Conservation (phyloP, 2,797 vertebrate genomes). For the Emys orbicularis region DNA sequence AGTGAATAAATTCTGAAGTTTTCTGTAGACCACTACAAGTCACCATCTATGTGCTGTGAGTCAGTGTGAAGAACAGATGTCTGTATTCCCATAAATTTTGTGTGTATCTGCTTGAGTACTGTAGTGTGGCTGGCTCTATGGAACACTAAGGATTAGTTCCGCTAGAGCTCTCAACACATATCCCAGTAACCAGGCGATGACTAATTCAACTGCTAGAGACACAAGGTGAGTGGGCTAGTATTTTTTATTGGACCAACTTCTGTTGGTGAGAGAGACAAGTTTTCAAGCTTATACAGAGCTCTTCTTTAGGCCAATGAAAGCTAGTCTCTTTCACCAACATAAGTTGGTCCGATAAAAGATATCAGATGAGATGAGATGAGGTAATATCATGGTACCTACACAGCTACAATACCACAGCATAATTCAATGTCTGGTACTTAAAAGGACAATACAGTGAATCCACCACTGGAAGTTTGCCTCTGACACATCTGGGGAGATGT, state of each 20-base stretch:
- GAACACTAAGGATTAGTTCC: not conserved
- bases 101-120: not conserved
- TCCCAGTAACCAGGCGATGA: not conserved
- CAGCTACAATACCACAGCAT: not conserved
- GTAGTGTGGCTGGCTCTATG: not conserved
- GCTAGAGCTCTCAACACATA: not conserved
- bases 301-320: not conserved
- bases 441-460: not conserved
- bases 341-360: not conserved
- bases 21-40: not conserved
- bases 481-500: not conserved
- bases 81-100: not conserved
- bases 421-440: slow-evolving; percentile 10
- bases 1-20: not conserved
- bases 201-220: not conserved
- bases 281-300: not conserved
- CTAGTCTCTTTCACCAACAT: no score
- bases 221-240: not conserved
- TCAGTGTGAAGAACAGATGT: not conserved
- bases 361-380: no score
- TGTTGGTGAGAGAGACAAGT: not conserved
- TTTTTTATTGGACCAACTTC: not conserved
- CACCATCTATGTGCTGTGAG: not conserved
- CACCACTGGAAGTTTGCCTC: not conserved
- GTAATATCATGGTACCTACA: not conserved